Conservation (phyloP, 2,113 vertebrate genomes). For the Vulpes lagopus region DNA sequence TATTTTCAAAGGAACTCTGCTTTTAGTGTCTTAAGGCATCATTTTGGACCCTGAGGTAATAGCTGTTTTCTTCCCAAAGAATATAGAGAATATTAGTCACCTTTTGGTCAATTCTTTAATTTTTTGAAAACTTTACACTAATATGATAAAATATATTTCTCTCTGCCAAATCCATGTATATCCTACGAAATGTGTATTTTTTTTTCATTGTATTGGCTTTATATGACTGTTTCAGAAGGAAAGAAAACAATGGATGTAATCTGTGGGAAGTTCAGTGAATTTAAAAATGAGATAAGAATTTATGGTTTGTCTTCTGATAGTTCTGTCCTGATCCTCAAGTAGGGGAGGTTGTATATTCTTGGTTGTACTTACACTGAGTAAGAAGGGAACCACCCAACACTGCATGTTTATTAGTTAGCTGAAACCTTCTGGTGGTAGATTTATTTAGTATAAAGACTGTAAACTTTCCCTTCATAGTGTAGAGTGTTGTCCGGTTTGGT, state of each 20-base stretch:
- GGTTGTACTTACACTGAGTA: neutral
- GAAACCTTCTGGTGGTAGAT: neutral
- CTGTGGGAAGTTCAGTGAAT: neutral
- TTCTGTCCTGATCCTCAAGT: neutral
- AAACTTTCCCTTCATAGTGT: neutral
- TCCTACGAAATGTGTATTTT: neutral
- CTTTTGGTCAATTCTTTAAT: slow-evolving; percentile 1
- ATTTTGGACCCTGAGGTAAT: neutral
- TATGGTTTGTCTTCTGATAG: neutral
- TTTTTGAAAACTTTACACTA: neutral
- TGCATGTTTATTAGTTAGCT: neutral
- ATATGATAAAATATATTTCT: neutral
- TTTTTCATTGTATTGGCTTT: neutral
- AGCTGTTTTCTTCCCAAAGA: neutral
- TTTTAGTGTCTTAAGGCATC: neutral
- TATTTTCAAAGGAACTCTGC: neutral
- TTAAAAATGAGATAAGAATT: neutral
- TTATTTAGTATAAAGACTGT: neutral
- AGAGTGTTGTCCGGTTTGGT: neutral
- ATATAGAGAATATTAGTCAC: neutral
- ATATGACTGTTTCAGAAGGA: neutral
- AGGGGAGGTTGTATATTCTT: neutral
- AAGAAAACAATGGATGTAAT: neutral
- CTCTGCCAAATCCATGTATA: neutral
- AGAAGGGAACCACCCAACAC: neutral